These are phyloP conservation scores for Agrypnus murinus DNA, from an alignment of 2,888 invertebrate species.

Conservation along the genomic window DNA sequence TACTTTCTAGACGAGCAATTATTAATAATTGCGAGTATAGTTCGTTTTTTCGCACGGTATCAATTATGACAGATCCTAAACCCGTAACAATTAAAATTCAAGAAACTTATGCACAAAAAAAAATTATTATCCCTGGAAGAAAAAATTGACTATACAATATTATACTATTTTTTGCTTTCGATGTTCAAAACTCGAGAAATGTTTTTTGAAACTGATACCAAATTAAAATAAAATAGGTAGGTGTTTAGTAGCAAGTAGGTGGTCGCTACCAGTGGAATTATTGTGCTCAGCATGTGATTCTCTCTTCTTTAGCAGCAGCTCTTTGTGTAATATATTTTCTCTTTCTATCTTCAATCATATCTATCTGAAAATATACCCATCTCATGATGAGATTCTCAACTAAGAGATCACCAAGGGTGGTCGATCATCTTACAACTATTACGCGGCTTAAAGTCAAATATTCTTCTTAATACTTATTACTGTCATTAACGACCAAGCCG, in stretches of 20 bases:
- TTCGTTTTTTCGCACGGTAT: too few relatives aligned
- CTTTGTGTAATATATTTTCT: slow-evolving; percentile 15
- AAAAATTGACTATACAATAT: too few relatives aligned
- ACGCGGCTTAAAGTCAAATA: slow-evolving; percentile 21
- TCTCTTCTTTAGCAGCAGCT: not conserved
- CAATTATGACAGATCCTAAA: too few relatives aligned
- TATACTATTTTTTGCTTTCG: too few relatives aligned
- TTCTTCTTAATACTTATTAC: slow-evolving; percentile 31
- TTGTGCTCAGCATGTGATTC: slow-evolving; percentile 37
- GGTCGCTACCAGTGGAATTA: slow-evolving; percentile 42
- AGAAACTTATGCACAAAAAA: too few relatives aligned
- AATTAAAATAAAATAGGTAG: slow-evolving; percentile 30
- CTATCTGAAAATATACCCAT: slow-evolving; percentile 35
- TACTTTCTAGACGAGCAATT: too few relatives aligned
- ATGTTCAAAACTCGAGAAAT: too few relatives aligned
- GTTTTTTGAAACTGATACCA: too few relatives aligned
- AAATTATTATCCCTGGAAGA: too few relatives aligned
- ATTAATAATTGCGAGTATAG: too few relatives aligned
- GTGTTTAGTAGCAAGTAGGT: slow-evolving; percentile 40
- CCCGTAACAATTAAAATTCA: too few relatives aligned
- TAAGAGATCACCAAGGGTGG: slow-evolving; percentile 31
- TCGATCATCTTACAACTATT: slow-evolving; percentile 29
- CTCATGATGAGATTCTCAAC: too few relatives aligned
- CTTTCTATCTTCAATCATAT: slow-evolving; percentile 12
- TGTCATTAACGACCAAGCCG: slow-evolving; percentile 24